A percentile compares a stretch with the other conserved stretches of the same genome.
Conservation (phyloP, 2,888 invertebrate genomes). For the Limnephilus lunatus region DNA sequence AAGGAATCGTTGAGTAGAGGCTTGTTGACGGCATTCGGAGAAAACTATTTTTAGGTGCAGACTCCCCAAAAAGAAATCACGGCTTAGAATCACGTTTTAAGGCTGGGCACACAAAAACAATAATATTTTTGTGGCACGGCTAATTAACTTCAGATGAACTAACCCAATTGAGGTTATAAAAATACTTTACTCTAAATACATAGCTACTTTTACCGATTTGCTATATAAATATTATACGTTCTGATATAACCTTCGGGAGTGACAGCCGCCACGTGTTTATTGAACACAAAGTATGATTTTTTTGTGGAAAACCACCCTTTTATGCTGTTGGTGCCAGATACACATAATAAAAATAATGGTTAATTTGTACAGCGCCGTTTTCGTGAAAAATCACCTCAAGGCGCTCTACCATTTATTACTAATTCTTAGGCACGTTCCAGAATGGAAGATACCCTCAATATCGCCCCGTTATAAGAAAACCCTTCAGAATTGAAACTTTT, state of each 20-base stretch:
- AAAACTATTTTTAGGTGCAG: not conserved
- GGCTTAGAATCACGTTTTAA: not conserved
- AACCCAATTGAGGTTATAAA: not conserved
- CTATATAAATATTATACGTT: not conserved
- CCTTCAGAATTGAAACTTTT: too few species aligned
- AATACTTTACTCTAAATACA: not conserved
- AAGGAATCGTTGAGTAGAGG: not conserved
- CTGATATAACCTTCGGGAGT: not conserved
- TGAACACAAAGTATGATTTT: not conserved
- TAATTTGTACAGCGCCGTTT: not conserved
- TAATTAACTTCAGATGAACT: not conserved
- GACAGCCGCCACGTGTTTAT: not conserved
- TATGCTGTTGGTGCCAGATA: not conserved
- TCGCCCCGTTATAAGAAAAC: too few species aligned
- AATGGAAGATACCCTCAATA: too few species aligned
- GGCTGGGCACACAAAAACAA: not conserved
- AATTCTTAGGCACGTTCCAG: too few species aligned
- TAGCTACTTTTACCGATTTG: not conserved
- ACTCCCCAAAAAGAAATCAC: not conserved
- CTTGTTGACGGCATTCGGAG: not conserved
- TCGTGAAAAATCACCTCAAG: too few species aligned
- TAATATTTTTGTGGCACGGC: not conserved
- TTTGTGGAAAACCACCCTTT: not conserved
- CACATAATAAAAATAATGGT: not conserved
- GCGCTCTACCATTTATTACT: too few species aligned